These are phyloP conservation scores for Ephydatia muelleri DNA, from an alignment of 37 sponge, comb jelly and placozoan genomes.

Conservation along the genomic window DNA sequence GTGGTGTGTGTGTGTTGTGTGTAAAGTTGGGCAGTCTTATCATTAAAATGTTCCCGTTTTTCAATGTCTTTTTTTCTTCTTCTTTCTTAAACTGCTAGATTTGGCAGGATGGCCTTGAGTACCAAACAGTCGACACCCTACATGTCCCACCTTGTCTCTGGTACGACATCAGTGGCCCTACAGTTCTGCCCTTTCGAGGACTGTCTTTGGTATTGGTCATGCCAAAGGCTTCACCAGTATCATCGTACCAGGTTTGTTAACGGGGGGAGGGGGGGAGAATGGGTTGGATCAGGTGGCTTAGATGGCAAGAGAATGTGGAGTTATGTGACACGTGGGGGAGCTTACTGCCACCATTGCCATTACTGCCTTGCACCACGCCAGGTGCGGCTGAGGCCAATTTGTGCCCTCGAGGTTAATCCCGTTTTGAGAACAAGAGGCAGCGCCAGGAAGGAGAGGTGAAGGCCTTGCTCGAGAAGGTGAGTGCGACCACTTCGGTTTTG, in stretches of 20 bases:
- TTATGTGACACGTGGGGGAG: background rate
- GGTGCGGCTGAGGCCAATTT: conserved; percentile 97
- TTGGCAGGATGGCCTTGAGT: background rate
- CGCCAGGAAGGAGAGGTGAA: conserved; percentile 96
- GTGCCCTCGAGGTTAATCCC: conserved; percentile 97
- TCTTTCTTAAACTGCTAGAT: background rate
- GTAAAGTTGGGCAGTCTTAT: background rate
- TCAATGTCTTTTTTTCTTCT: too few species aligned
- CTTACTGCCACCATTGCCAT: background rate
- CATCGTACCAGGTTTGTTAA: conserved; percentile 87
- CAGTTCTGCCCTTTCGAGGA: conserved; percentile 98
- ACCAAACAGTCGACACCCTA: conserved; percentile 69
- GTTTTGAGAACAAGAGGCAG: conserved; percentile 90
- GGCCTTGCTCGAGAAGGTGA: conserved; percentile 93
- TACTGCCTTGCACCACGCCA: conserved; percentile 29
- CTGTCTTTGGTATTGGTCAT: conserved; percentile 94
- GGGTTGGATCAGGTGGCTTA: background rate
- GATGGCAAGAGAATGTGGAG: background rate
- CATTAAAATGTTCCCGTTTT: background rate
- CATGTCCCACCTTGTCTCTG: conserved; percentile 68
- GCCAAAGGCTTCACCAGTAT: conserved; percentile 87
- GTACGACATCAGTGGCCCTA: conserved; percentile 50
- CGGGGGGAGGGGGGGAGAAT: background rate
- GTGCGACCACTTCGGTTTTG: background rate
- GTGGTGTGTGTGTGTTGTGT: conserved; percentile 13